These are phyloP conservation scores for Bolinopsis microptera DNA, from an alignment of 37 sponge, comb jelly and placozoan genomes.

Conservation along the genomic window DNA sequence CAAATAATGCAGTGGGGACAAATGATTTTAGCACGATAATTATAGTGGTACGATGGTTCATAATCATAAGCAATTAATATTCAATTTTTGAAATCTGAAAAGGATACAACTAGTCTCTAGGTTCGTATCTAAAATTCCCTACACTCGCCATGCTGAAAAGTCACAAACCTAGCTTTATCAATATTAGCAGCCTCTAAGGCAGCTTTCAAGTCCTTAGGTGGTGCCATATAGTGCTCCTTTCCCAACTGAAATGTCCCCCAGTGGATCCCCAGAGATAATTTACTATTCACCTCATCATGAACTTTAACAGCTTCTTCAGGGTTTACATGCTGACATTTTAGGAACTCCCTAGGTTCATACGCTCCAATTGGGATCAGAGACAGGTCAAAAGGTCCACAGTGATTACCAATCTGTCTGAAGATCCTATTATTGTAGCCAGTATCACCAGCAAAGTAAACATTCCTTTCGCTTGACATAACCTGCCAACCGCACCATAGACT, in stretches of 20 bases:
- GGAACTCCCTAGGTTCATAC: slow-evolving; percentile 39
- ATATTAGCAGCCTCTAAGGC: not conserved
- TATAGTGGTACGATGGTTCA: no score
- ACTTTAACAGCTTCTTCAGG: slow-evolving; percentile 52
- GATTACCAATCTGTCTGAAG: slow-evolving; percentile 34
- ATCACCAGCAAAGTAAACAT: slow-evolving; percentile 63
- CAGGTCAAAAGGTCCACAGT: slow-evolving; percentile 53
- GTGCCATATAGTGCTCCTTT: slow-evolving; percentile 30
- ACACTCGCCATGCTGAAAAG: slow-evolving; percentile 15
- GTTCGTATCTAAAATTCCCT: not conserved
- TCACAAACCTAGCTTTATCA: not conserved
- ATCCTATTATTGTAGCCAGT: slow-evolving; percentile 41
- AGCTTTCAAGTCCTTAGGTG: not conserved
- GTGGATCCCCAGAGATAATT: slow-evolving; percentile 39
- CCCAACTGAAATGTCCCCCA: slow-evolving; percentile 64
- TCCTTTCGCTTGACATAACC: not conserved
- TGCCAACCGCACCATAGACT: slow-evolving; percentile 37
- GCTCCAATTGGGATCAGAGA: slow-evolving; percentile 55
- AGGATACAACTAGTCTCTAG: no score
- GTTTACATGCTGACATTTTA: slow-evolving; percentile 63
- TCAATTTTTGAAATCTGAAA: no score
- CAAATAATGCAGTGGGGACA: no score
- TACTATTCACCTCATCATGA: slow-evolving; percentile 31
- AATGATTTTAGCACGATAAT: no score
- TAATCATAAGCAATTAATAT: no score